Conservation (phyloP, 2,113 vertebrate species). For the Colossoma macropomum region DNA sequence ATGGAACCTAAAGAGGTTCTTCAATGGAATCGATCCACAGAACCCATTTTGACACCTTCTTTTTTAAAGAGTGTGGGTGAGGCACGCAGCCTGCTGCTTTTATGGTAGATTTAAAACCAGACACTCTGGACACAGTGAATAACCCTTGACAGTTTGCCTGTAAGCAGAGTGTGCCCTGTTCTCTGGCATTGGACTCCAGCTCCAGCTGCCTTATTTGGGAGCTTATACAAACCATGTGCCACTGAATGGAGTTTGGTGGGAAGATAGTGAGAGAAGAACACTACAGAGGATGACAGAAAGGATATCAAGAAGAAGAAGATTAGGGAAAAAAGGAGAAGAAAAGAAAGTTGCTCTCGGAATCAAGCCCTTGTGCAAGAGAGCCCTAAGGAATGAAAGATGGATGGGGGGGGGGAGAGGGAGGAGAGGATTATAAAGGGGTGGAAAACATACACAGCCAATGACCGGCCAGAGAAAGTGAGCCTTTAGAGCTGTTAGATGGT, state of each 20-base stretch:
- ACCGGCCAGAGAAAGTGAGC: constrained; percentile 65
- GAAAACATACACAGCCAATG: constrained; percentile 71
- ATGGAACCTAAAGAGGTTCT: neutral
- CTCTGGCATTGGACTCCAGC: neutral
- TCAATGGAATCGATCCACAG: neutral
- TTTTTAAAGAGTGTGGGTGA: neutral
- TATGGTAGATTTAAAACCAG: constrained; percentile 7
- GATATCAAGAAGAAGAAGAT: constrained; percentile 9
- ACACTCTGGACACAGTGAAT: constrained; percentile 23
- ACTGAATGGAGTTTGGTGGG: constrained; percentile 60
- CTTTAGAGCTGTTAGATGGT: constrained; percentile 66
- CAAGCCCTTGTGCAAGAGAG: constrained; percentile 47
- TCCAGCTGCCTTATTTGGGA: constrained; percentile 76
- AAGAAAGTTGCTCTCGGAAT: constrained; percentile 24
- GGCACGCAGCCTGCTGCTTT: neutral
- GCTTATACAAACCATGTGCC: constrained; percentile 70
- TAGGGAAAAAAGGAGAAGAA: constrained; percentile 1
- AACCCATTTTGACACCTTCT: neutral
- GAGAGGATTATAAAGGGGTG: constrained; percentile 65
- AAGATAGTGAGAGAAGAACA: constrained; percentile 42
- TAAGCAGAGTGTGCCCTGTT: constrained; percentile 55
- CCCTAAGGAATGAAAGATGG: constrained; percentile 50
- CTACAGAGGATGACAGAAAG: constrained; percentile 40
- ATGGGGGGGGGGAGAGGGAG: constrained; percentile 55
- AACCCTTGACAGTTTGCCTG: constrained; percentile 61